phyloP scores from a whole-genome alignment of 2,888 invertebrate species.

The Stenurella melanura region DNA sequence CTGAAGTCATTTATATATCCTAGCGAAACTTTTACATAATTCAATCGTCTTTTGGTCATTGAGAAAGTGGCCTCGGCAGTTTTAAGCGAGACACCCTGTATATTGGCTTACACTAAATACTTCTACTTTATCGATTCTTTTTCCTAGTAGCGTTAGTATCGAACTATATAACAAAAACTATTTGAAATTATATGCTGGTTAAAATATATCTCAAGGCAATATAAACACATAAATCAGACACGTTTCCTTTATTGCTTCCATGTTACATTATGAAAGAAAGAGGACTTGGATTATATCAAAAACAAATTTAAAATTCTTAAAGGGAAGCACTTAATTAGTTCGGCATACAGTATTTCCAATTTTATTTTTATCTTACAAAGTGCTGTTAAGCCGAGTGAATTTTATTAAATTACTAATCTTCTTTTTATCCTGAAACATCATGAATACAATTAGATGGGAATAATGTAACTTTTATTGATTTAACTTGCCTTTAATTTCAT shows the following conservation, averaged over 20 bases:
- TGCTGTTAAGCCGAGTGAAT: constrained; percentile 46
- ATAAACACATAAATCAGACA: constrained; percentile 23
- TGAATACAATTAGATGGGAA: constrained; percentile 41
- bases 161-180: too few species aligned
- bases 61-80: too few species aligned
- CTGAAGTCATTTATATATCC: too few species aligned
- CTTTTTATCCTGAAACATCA: constrained; percentile 46
- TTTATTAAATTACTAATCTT: constrained; percentile 55
- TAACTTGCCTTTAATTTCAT: constrained; percentile 23
- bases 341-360: constrained; percentile 40
- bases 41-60: too few species aligned
- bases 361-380: constrained; percentile 46
- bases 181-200: too few species aligned
- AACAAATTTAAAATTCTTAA: constrained; percentile 44
- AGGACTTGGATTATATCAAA: constrained; percentile 34
- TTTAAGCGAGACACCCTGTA: too few species aligned
- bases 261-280: constrained; percentile 15
- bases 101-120: too few species aligned
- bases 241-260: constrained; percentile 15
- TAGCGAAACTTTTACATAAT: too few species aligned
- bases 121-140: too few species aligned
- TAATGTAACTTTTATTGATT: constrained; percentile 44
- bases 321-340: constrained; percentile 49
- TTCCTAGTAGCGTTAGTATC: too few species aligned
- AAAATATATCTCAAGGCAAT: neutral